Conservation (phyloP, 2,113 vertebrate genomes). For the Mustela nigripes region DNA sequence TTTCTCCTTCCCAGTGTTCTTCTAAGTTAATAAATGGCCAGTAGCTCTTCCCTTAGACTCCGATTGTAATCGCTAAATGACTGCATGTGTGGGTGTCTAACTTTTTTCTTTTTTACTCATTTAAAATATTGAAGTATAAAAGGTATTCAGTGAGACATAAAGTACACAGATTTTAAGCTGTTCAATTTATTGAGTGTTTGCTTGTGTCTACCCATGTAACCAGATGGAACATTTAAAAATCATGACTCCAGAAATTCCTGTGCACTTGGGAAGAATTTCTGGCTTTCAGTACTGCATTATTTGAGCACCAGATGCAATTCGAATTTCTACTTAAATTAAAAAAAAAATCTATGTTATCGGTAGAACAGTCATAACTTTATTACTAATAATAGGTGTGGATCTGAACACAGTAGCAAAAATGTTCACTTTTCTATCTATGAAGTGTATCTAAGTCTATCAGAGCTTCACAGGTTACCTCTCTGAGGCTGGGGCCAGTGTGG, state of each 20-base stretch:
- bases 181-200: not conserved
- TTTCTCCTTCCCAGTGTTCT: not conserved
- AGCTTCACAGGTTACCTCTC: not conserved
- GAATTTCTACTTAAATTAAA: not conserved
- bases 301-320: constrained; percentile 13
- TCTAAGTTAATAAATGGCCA: not conserved
- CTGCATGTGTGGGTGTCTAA: not conserved
- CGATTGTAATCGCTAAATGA: not conserved
- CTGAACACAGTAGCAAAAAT: not conserved
- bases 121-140: not conserved
- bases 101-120: not conserved
- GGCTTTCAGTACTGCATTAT: not conserved
- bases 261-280: not conserved
- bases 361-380: not conserved
- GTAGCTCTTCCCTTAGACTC: not conserved
- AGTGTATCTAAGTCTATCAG: not conserved
- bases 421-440: too few relatives aligned
- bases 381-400: not conserved
- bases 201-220: not conserved
- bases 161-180: not conserved
- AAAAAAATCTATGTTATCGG: too few relatives aligned
- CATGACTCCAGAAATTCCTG: not conserved
- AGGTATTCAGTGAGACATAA: not conserved
- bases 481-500: not conserved
- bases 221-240: not conserved